Conservation (phyloP, 2,888 invertebrate species). For the Julus scanicus region DNA sequence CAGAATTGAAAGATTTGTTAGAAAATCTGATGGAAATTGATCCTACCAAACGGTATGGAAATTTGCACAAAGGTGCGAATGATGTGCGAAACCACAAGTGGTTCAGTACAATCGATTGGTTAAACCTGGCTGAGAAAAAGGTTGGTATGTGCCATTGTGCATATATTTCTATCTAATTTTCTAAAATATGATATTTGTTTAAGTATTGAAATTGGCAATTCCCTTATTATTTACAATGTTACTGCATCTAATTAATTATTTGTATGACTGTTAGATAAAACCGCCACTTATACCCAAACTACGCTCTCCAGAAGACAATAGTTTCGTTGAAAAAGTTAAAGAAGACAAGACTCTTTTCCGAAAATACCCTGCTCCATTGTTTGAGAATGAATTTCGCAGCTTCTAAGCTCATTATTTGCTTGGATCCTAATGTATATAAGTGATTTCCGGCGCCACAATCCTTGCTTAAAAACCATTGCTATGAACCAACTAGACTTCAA, state of each 20-base stretch:
- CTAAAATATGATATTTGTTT: not conserved
- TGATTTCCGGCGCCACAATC: no score
- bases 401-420: not conserved
- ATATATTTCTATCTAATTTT: no score
- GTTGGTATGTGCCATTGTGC: slow-evolving; percentile 62
- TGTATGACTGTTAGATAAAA: not conserved
- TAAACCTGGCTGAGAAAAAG: slow-evolving; percentile 98
- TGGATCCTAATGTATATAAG: no score
- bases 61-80: slow-evolving; percentile 98
- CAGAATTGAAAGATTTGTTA: slow-evolving; percentile 96
- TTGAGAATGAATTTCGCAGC: not conserved
- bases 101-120: slow-evolving; percentile 99
- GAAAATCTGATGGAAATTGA: slow-evolving; percentile 90
- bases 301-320: not conserved
- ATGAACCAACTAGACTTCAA: no score
- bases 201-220: slow-evolving; percentile 46
- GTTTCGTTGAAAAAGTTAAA: not conserved
- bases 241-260: no score
- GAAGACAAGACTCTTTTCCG: not conserved
- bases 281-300: not conserved
- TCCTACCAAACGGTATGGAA: slow-evolving; percentile 98
- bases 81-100: slow-evolving; percentile 99
- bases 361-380: not conserved
- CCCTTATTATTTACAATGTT: slow-evolving; percentile 58
- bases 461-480: no score